Conservation (phyloP, 1,140 invertebrate species). For the Harlomillsia oculata region DNA sequence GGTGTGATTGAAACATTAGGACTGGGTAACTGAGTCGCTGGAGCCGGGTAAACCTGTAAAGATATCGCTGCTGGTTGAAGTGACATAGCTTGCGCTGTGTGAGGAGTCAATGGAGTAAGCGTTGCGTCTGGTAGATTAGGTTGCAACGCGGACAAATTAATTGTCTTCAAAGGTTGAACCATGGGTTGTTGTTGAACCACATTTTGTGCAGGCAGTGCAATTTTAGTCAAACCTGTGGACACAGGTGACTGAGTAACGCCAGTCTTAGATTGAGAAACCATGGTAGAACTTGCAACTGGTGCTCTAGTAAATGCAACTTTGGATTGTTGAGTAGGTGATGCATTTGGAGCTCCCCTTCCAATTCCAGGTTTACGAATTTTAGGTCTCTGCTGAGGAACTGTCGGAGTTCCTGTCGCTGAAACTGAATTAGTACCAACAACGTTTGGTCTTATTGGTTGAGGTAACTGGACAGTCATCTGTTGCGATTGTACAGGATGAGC, state of each 20-base stretch:
- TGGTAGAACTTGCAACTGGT: conserved; percentile 35
- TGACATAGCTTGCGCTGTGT: conserved; percentile 11
- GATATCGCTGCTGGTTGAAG: conserved; percentile 14
- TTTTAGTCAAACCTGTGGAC: conserved; percentile 23
- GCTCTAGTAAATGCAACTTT: conserved; percentile 37
- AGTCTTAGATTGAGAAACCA: conserved; percentile 37
- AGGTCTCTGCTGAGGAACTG: conserved; percentile 2
- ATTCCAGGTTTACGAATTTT: conserved; percentile 30
- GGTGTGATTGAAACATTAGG: conserved; percentile 33
- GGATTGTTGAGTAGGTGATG: conserved; percentile 4
- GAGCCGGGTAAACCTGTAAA: conserved; percentile 25
- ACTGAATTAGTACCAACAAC: conserved; percentile 7
- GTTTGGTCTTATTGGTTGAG: conserved; percentile 36
- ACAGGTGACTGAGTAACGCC: conserved; percentile 4
- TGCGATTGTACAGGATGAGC: neutral
- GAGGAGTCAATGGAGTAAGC: conserved; percentile 28
- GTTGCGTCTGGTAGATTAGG: conserved; percentile 34
- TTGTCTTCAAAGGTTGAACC: conserved; percentile 32
- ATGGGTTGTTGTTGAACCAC: conserved; percentile 1
- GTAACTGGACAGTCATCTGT: conserved; percentile 34
- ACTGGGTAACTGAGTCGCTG: conserved; percentile 33
- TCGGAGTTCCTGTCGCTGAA: neutral
- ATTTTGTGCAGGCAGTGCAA: conserved; percentile 7
- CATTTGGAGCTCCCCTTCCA: conserved; percentile 19
- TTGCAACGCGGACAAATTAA: conserved; percentile 31